Percentiles rank a stretch among this genome's conserved stretches.
phyloP scores from a whole-genome alignment of 2,888 invertebrate species.

The Celastrina argiolus region DNA sequence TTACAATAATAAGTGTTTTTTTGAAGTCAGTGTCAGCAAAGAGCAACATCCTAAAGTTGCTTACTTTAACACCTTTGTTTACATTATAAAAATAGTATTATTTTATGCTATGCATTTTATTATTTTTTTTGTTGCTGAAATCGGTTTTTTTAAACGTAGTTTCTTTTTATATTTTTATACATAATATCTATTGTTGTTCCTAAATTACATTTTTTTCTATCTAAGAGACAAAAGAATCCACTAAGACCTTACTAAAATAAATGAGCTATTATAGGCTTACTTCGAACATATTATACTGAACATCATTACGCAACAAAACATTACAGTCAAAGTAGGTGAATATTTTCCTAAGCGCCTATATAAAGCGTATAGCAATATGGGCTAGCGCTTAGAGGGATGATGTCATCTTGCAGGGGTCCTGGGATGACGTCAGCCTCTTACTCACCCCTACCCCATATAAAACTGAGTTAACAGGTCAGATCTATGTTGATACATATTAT shows the following conservation, averaged over 20 bases:
- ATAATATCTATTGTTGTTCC: no score
- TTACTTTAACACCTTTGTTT: no score
- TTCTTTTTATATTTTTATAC: no score
- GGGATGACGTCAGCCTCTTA: conserved; percentile 51
- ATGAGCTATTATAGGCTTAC: not conserved
- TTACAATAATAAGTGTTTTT: no score
- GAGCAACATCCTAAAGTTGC: no score
- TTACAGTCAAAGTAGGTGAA: not conserved
- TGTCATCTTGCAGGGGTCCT: conserved; percentile 58
- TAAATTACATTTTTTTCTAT: no score
- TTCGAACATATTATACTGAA: not conserved
- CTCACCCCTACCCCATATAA: conserved; percentile 44
- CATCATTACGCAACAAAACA: not conserved
- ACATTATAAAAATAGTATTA: no score
- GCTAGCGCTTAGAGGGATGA: conserved; percentile 42
- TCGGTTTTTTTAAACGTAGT: no score
- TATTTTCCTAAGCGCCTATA: conserved; percentile 36
- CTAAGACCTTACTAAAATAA: not conserved
- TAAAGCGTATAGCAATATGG: conserved; percentile 33
- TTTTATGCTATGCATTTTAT: no score
- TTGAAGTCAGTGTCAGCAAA: no score
- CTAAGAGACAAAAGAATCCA: no score
- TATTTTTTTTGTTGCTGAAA: no score
- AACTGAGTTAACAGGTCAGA: conserved; percentile 63
- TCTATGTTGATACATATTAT: conserved; percentile 34